Evolutionary conservation across 2,888 invertebrate species (phyloP), one percentile per base, ranked within the genome.

Genomic region (Allophyes oxyacanthae): DNA sequence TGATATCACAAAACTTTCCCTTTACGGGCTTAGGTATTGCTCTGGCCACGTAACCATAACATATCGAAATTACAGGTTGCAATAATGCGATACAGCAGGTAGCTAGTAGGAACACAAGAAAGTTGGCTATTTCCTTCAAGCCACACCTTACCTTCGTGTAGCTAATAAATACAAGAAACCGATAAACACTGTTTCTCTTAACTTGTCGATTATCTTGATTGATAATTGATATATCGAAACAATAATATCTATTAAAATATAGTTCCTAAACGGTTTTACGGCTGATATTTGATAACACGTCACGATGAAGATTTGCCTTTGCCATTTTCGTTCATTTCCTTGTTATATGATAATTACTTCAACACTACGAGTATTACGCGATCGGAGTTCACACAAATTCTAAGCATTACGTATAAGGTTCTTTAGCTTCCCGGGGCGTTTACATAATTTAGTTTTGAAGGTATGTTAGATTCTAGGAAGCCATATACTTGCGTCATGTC

Each of bases 61-160:
- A 54, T 70, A 65, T 69, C 50, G 50, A 60, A 52, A 69, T 65
- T 56, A 56, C 33, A 70, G 44, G 50, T 65, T 49, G 45, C 43
- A 46, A 46, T 59, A 54, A 51, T 50, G 33, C 48, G 41, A 49
- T 61, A 58, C 36, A 61, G 28, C 33, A 38, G 42, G 45, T 45
- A 13, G 36, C 37, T 3, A 51, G 48, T 41, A 45, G 25, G 45
- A 38, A 41, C 33, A 42, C 26, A 66, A 56, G 57, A 62, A 66
- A 70, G 57, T 66, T 54, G 7, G n/a, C 43, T 33, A 34, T 38
- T 49, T 71, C 69, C 66, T 71, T 33, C 38, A 54, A 26, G 14
- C 38, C 41, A 7, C 45, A 28, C 50, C 54, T 42, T 28, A 33
- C 51, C 51, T 42, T 28, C 20, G 15, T 30, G 28, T 14, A 41